A percentile compares a stretch with the other conserved stretches of the same genome.
phyloP scores from a whole-genome alignment of 1,140 invertebrate species.

The Diachasmimorpha longicaudata region DNA sequence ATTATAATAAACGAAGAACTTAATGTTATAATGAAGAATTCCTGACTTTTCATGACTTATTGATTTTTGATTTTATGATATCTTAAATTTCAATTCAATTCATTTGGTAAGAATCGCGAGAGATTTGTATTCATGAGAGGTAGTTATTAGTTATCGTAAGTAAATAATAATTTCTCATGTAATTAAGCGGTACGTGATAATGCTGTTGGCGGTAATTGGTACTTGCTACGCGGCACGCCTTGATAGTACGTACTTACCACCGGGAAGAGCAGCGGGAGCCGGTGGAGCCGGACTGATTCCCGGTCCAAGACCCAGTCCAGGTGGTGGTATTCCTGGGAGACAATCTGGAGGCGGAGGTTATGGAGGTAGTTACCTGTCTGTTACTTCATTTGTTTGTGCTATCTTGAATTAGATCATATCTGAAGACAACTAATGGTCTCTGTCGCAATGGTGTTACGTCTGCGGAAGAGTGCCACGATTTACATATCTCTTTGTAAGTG shows the following conservation, averaged over 20 bases:
- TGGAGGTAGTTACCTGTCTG: slow-evolving; percentile 27
- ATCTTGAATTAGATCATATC: background rate
- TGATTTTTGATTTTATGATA: no score
- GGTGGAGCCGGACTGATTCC: slow-evolving; percentile 59
- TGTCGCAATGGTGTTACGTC: background rate
- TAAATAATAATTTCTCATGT: background rate
- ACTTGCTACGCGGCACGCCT: slow-evolving; percentile 60
- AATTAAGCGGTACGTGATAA: slow-evolving; percentile 33
- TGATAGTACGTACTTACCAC: slow-evolving; percentile 70
- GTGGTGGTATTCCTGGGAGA: slow-evolving; percentile 32
- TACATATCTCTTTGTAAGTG: background rate
- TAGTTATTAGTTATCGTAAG: background rate
- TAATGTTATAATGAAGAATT: no score
- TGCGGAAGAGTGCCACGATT: background rate
- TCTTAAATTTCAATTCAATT: no score
- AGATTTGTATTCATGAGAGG: background rate
- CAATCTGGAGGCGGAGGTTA: slow-evolving; percentile 29
- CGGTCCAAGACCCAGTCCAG: slow-evolving; percentile 46
- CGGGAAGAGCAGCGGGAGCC: slow-evolving; percentile 62
- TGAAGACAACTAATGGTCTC: background rate
- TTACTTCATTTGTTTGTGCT: no score
- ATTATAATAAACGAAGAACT: no score
- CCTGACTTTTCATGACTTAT: no score
- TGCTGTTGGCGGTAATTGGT: slow-evolving; percentile 37
- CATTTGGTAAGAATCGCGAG: no score